These are phyloP conservation scores for Cromileptes altivelis DNA, from an alignment of 2,113 vertebrate species.

Conservation along the genomic window DNA sequence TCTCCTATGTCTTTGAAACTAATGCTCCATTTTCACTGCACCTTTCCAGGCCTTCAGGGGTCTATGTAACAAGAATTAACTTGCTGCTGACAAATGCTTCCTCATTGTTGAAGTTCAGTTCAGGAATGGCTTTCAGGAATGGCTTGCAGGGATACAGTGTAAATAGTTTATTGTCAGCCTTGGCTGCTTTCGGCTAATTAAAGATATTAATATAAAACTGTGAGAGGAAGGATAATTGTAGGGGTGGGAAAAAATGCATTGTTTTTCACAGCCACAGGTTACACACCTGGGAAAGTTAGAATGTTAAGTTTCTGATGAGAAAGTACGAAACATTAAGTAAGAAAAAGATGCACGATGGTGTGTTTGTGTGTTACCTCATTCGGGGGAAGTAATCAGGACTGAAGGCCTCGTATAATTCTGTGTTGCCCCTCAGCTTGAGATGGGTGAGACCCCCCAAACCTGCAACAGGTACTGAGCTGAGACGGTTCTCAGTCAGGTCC, in stretches of 20 bases:
- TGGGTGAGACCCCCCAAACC: constrained; percentile 91
- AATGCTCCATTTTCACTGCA: constrained; percentile 15
- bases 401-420: constrained; percentile 89
- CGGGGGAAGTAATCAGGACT: constrained; percentile 91
- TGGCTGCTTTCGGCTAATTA: constrained; percentile 35
- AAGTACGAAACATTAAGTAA: no score
- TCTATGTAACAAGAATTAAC: constrained; percentile 59
- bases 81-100: constrained; percentile 57
- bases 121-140: constrained; percentile 55
- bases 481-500: constrained; percentile 91
- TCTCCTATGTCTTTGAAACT: constrained; percentile 46
- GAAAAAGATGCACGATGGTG: background rate
- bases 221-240: constrained; percentile 52
- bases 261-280: constrained; percentile 55
- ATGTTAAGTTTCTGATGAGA: background rate
- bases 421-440: constrained; percentile 94
- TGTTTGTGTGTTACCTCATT: constrained; percentile 87
- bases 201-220: constrained; percentile 52
- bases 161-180: constrained; percentile 43
- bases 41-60: constrained; percentile 47
- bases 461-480: constrained; percentile 87
- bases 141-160: constrained; percentile 49
- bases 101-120: constrained; percentile 40
- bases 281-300: constrained; percentile 55
- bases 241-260: constrained; percentile 28